These are phyloP conservation scores for Sceliomorpha sp. DNA, from an alignment of 2,888 invertebrate genomes.

Conservation along the genomic window DNA sequence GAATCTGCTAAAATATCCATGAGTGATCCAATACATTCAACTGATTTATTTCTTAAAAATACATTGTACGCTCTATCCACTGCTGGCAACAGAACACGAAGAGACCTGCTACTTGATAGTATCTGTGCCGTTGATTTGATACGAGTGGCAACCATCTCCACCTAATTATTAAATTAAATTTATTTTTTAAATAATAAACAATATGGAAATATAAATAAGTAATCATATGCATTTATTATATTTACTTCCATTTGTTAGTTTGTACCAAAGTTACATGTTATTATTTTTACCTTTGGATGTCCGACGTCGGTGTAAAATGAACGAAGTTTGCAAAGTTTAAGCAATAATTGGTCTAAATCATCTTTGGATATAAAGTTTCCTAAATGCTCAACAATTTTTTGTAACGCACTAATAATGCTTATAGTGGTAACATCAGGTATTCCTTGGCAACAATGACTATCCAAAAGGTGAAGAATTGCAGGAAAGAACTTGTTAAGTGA, in stretches of 20 bases:
- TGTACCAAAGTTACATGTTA: too few species aligned
- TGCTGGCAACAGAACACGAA: constrained; percentile 89
- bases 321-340: constrained; percentile 83
- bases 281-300: constrained; percentile 68
- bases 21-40: constrained; percentile 85
- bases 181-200: background rate
- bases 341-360: constrained; percentile 88
- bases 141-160: constrained; percentile 82
- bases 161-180: constrained; percentile 62
- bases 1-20: constrained; percentile 89
- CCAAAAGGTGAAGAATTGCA: constrained; percentile 85
- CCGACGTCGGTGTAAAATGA: constrained; percentile 70
- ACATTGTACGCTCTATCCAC: constrained; percentile 85
- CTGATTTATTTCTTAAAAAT: constrained; percentile 83
- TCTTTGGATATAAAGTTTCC: constrained; percentile 93
- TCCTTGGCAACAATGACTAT: constrained; percentile 83
- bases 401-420: constrained; percentile 89
- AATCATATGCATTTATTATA: too few species aligned
- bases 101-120: constrained; percentile 85
- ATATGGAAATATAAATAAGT: background rate
- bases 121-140: constrained; percentile 85
- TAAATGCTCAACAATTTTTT: constrained; percentile 90
- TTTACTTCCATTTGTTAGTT: too few species aligned
- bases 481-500: constrained; percentile 91
- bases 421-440: constrained; percentile 84